Evolutionary conservation across 2,113 vertebrate species (phyloP).

Genomic region (Bos javanicus): DNA sequence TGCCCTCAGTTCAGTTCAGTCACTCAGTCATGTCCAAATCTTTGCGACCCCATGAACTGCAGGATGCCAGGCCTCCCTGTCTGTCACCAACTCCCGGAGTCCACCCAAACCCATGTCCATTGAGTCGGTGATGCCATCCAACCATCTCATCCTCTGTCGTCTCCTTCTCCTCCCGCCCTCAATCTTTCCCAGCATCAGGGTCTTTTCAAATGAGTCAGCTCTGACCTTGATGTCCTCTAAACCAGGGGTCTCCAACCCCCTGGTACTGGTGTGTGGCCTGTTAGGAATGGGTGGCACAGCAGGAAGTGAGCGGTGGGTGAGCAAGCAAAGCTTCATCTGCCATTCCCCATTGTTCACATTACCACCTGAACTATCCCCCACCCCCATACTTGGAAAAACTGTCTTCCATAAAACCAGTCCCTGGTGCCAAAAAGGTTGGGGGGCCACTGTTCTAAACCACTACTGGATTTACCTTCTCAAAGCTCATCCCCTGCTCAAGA

Average conservation of each 20-base stretch:
- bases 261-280: background rate
- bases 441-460: background rate
- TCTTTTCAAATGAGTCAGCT: background rate
- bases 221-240: background rate
- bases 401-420: background rate
- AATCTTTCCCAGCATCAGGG: background rate
- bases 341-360: background rate
- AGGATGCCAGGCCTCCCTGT: background rate
- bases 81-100: background rate
- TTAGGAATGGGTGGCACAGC: background rate
- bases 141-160: background rate
- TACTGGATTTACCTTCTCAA: background rate
- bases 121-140: background rate
- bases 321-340: background rate
- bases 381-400: background rate
- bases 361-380: background rate
- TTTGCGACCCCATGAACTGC: rapidly evolving
- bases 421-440: background rate
- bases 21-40: rapidly evolving
- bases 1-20: background rate
- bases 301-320: background rate
- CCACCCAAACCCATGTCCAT: background rate
- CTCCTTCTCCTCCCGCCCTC: background rate
- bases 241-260: background rate
- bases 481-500: background rate